Conservation (phyloP, 2,797 vertebrate genomes). For the Premnoplex brunnescens region DNA sequence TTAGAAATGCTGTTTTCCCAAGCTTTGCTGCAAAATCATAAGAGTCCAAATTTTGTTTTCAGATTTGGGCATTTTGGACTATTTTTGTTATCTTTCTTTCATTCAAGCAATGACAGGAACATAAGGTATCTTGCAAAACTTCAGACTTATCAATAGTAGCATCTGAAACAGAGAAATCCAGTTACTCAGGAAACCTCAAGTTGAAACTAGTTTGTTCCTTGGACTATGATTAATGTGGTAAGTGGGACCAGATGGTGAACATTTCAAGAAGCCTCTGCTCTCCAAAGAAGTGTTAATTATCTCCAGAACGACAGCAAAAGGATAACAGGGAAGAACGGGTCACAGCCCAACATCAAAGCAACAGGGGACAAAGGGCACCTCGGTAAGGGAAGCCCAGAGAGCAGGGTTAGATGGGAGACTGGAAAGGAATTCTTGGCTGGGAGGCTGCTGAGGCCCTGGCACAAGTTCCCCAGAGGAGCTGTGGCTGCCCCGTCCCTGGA, state of each 20-base stretch:
- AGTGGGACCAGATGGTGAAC: conserved; percentile 48
- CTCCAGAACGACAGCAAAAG: not conserved
- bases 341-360: not conserved
- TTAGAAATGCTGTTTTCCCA: not conserved
- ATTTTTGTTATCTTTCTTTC: not conserved
- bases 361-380: not conserved
- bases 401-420: rapidly evolving
- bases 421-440: not conserved
- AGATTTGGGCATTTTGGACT: not conserved
- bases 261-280: conserved; percentile 25
- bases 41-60: not conserved
- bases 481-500: not conserved
- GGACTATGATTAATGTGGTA: conserved; percentile 49
- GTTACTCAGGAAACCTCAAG: conserved; percentile 48
- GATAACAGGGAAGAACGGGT: not conserved
- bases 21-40: not conserved
- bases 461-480: not conserved
- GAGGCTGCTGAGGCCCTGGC: not conserved
- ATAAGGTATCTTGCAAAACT: conserved; percentile 30
- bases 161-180: conserved; percentile 13
- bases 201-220: conserved; percentile 26
- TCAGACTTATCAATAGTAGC: conserved; percentile 45
- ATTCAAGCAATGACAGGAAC: not conserved
- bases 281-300: conserved; percentile 26
- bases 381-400: not conserved